Conservation (phyloP, 1,140 invertebrate species). For the Chionoecetes opilio region DNA sequence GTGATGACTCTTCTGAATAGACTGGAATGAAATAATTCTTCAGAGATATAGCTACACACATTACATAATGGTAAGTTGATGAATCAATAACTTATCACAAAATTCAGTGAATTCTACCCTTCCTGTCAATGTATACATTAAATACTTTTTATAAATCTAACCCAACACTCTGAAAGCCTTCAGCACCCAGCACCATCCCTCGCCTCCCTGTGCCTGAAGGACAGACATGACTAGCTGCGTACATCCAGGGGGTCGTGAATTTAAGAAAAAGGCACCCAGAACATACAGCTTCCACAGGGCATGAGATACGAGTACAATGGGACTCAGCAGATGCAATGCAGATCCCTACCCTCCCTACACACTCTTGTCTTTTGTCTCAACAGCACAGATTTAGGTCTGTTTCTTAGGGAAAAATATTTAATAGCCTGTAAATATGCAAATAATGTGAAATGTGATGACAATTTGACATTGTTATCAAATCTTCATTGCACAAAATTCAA, state of each 20-base stretch:
- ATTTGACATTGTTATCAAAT: neutral
- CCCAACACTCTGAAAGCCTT: neutral
- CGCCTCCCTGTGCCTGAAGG: neutral
- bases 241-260: neutral
- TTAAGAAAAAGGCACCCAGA: neutral
- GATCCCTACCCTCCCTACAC: neutral
- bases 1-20: neutral
- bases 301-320: neutral
- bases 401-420: neutral
- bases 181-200: neutral
- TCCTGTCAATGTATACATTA: neutral
- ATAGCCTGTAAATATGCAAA: neutral
- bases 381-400: neutral
- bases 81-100: neutral
- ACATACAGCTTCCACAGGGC: neutral
- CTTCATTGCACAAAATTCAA: neutral
- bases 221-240: constrained; percentile 18
- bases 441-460: neutral
- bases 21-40: neutral
- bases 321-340: neutral
- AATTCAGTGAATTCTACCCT: neutral
- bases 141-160: neutral
- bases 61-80: neutral
- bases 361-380: constrained; percentile 17
- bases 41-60: neutral